These are phyloP conservation scores for Antechinus flavipes DNA, from an alignment of 2,113 vertebrate genomes.

Conservation along the genomic window DNA sequence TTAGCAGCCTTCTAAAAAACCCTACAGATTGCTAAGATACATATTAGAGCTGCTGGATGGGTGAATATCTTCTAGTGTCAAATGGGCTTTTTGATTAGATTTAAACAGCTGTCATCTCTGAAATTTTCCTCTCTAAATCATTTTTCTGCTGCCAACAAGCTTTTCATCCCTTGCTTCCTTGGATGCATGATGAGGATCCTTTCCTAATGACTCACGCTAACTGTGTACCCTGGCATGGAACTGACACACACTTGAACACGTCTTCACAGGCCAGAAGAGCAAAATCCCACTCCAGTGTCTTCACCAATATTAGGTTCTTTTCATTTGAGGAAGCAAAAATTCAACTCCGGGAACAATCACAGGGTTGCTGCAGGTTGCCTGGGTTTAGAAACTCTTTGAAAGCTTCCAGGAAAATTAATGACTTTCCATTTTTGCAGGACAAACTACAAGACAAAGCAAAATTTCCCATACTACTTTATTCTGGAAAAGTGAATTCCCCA, in stretches of 20 bases:
- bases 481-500: neutral
- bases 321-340: conserved; percentile 48
- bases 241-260: conserved; percentile 55
- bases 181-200: conserved; percentile 43
- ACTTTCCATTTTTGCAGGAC: conserved; percentile 38
- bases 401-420: conserved; percentile 27
- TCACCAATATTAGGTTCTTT: conserved; percentile 49
- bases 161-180: conserved; percentile 55
- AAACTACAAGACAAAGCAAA: conserved; percentile 41
- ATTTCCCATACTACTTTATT: conserved; percentile 44
- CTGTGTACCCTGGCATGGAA: conserved; percentile 61
- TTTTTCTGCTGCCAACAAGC: conserved; percentile 73
- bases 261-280: conserved; percentile 41
- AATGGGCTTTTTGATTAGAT: conserved; percentile 78
- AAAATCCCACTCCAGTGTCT: conserved; percentile 48
- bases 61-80: conserved; percentile 73
- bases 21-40: conserved; percentile 66
- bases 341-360: conserved; percentile 15
- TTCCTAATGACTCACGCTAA: conserved; percentile 57
- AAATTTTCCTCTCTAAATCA: conserved; percentile 79
- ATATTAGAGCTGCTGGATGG: conserved; percentile 73
- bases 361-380: neutral
- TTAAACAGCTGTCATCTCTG: conserved; percentile 80
- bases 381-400: conserved; percentile 43
- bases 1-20: conserved; percentile 65